Base-by-base conservation (phyloP, 2,888 invertebrate genomes). In the Slavum lentiscoides region DNA sequence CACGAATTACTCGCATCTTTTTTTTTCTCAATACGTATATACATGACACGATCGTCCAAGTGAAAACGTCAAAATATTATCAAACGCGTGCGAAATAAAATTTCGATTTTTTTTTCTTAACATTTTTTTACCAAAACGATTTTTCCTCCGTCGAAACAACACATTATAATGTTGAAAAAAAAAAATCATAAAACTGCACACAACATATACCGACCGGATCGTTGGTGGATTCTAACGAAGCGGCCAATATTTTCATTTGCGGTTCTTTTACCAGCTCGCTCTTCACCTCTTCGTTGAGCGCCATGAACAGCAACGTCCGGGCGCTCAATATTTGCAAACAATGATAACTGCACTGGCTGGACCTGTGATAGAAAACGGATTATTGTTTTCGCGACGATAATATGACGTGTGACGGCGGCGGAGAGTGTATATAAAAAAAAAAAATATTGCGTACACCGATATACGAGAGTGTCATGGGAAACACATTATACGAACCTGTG, bases 161-260 rank as follows among this genome's bases (percentile, higher is more conserved):
- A 30, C 30, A 30, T 30, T 30, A 30, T 30, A 30, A 30, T 4
- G 30, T 4, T 43, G 43, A 6, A 43, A 6, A 43, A 43, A 43
- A 43, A 43, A 1, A 43, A 43, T 43, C 0, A 43, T 43, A 9
- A 2, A 43, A 43, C 7, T 9, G 15, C n/a, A 66, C 7, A n/a
- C 1, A 49, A 23, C 7, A 8, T 6, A n/a, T 55, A 68, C 88
- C 87, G 85, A 90, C 90, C 82, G 91, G 91, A 84, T 91, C 91
- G 84, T 90, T 88, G 69, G 90, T 91, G 19, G 90, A 89, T 84
- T 91, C 90, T 66, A 91, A 85, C 19, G 90, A 88, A 82, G 90
- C 88, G 9, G 90, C 88, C 69, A 91, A 85, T 64, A 89, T 89
- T 84, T 89, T 88, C 68, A 91, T 86, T 83, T 90, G 89, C 17